Base-by-base conservation (phyloP, 2,888 invertebrate species). In the Tetramorium bicarinatum region DNA sequence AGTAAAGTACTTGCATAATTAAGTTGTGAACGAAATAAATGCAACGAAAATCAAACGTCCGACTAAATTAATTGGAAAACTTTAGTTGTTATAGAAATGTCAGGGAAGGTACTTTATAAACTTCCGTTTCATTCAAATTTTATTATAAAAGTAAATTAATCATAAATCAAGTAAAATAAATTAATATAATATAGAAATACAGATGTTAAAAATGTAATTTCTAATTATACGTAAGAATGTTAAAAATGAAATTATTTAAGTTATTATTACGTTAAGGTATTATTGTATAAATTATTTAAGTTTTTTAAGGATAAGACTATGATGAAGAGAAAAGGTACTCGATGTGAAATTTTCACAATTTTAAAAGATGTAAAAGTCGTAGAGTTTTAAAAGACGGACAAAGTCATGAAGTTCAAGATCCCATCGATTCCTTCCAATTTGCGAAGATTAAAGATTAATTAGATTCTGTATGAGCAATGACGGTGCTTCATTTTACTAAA, bases 391-490 rank as follows among this genome's bases (percentile, higher is more conserved):
- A 72, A 72, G 38, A 34, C 34, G 13, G 29, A 21, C 52, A 29
- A 11, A 66, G 15, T 18, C 61, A 49, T n/a, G 82, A 49, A 82
- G 69, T 66, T 13, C 3, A 54, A 62, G 34, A 82, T 85, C 71
- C 74, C 75, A 83, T 81, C 85, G 52, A 84, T 87, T 82, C 49
- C 13, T 66, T 66, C 21, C 9, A 66, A 44, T 66, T 47, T 76
- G 18, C 69, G 54, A 56, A 85, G 89, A 89, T 89, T 88, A 89
- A 89, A 74, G 85, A 88, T 88, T 87, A 90, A 90, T 90, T 90
- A 89, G 82, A 15, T 75, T 77, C 56, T 62, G 62, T 82, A 86
- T 86, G 86, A 90, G 87, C 85, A 87, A 89, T 84, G 85, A 34
- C 72, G 69, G 49, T 75, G 62, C 71, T 47, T 74, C 56, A 64